Conservation (phyloP, 2,888 invertebrate genomes). For the Drepana falcataria region DNA sequence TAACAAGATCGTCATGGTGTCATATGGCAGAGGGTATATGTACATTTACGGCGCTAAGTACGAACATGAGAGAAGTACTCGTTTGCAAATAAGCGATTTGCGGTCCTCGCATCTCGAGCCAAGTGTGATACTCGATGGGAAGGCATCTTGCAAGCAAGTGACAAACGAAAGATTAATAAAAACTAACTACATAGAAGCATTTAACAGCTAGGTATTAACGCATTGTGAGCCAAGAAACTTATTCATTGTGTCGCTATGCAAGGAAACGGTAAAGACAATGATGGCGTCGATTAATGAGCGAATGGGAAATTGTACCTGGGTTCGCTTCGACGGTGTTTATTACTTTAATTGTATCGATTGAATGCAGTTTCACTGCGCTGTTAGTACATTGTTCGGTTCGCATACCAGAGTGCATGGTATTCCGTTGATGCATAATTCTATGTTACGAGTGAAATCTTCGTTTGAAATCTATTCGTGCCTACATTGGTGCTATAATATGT, state of each 20-base stretch:
- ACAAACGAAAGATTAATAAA: conserved; percentile 33
- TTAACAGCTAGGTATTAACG: conserved; percentile 40
- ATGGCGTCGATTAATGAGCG: conserved; percentile 60
- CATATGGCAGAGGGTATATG: conserved; percentile 24
- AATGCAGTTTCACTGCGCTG: conserved; percentile 63
- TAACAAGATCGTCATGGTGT: conserved; percentile 30
- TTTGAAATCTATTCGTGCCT: conserved; percentile 44
- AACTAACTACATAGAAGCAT: conserved; percentile 39
- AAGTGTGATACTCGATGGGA: conserved; percentile 25
- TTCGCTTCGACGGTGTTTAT: conserved; percentile 55
- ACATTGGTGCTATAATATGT: conserved; percentile 42
- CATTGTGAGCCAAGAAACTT: conserved; percentile 56
- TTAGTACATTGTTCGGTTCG: conserved; percentile 52
- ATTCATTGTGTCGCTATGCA: conserved; percentile 59
- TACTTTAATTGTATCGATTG: conserved; percentile 69
- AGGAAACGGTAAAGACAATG: conserved; percentile 69
- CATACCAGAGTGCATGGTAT: conserved; percentile 52
- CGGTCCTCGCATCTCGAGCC: conserved; percentile 51
- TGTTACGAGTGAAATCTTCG: conserved; percentile 62
- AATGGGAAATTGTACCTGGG: conserved; percentile 64
- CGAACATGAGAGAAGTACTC: conserved; percentile 34
- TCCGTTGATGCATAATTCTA: conserved; percentile 61
- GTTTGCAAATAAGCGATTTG: conserved; percentile 58
- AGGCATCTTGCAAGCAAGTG: conserved; percentile 31
- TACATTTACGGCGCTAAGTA: conserved; percentile 31